Evolutionary conservation across 1,140 invertebrate genomes (phyloP), one percentile per base, ranked within the genome.

Genomic region (Octopus bimaculoides): DNA sequence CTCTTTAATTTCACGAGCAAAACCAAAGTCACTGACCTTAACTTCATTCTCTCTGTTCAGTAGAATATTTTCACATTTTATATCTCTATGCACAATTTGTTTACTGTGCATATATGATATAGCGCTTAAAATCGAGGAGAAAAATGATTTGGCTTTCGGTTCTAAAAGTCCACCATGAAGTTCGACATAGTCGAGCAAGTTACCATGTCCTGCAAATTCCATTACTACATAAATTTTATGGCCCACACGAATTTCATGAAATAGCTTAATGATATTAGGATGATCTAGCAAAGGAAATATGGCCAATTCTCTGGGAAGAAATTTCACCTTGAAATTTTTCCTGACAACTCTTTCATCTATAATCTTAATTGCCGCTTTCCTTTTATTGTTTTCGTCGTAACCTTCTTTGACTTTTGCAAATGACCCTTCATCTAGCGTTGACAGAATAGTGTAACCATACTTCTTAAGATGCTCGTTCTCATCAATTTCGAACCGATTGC

Each of bases 251-350:
- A 84, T 54, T 17, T 80, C 41, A 8, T 84, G 82, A 55, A 79
- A 74, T 52, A 83, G 52, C 52, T 82, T 77, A 41, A 96, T 95
- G 6, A 97, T 95, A 87, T 96, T 93, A 5, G 91, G 90, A 91
- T 97, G 95, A 87, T 95, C 94, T 77, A 97, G 94, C 89, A 95
- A 95, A 8, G 94, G 95, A 71, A 96, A 89, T 83, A 97, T 95
- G 78, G 96, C 94, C 74, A 97, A 90, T 91, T 97, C 95, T 53
- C 95, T 92, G 17, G 95, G 95, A 87, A 97, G 95, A 88, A 97
- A 96, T 88, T 96, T 96, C 79, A 95, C 93, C 79, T 94, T 91
- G 84, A 94, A 96, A 82, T 95, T 93, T 79, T 92, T 91, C 0
- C 93, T 94, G 5, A 93, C 93, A 81, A 92, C 91, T 5, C 89